Evolutionary conservation across 2,797 vertebrate genomes (phyloP), one percentile per base, ranked within the genome.

Genomic region (Tadarida brasiliensis): DNA sequence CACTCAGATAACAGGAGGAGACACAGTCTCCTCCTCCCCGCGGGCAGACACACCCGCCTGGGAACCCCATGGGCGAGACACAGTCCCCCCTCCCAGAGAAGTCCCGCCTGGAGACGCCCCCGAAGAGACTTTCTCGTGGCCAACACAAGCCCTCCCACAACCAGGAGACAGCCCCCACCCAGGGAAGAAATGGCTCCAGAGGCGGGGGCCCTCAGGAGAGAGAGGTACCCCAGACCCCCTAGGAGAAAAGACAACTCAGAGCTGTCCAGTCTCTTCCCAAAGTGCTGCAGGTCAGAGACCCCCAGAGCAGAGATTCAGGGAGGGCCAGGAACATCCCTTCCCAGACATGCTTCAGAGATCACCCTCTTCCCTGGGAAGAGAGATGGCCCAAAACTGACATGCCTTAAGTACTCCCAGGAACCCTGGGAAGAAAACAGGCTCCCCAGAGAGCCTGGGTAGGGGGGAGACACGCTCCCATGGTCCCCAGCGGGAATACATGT

Each of bases 1-100:
- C 90, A 92, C 88, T 96, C 95, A 81, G 85, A 93, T 87, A 92
- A 93, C 95, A 92, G 70, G 82, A 95, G 95, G 96, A 98, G 97
- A 98, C 97, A 91, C 96, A 97, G 97, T 92, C 97, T 95, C 97
- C 97, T 28, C 85, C 74, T 94, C 90, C 96, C 96, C 95, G 67
- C 8, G 83, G 96, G 98, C 98, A 94, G 97, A 94, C 97, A 96
- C 87, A 95, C 96, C 97, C 95, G 84, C 94, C 96, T 35, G 17
- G 82, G 94, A 95, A 90, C 71, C 92, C 96, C 82, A 57, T 30
- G 96, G 95, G 97, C 65, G 94, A 94, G 97, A 97, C 94, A 90
- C 85, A 94, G 94, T 94, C 93, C 49, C 94, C 86, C 92, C 86
- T 96, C 97, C 96, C 96, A 97, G 96, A 97, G 97, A 97, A 97